Evolutionary conservation across 2,888 invertebrate species (phyloP).

Genomic region (Sussaba pulchella): DNA sequence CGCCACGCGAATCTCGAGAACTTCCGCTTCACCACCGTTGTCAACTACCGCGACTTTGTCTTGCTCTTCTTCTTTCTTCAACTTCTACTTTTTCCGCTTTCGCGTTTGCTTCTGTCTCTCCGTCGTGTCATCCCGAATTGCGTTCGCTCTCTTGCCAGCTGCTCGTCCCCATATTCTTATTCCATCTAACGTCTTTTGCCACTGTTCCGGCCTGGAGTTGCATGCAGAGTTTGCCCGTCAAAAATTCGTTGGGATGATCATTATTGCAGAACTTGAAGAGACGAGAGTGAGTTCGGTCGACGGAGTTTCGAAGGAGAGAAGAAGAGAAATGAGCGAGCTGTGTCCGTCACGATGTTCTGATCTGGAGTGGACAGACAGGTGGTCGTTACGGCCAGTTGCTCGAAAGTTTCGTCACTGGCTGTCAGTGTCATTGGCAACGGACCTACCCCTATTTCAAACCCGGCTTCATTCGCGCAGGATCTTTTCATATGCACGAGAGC

Average conservation of each 20-base stretch:
- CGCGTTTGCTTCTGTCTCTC: constrained; percentile 23
- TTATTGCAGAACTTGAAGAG: constrained; percentile 7
- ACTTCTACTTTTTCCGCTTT: constrained; percentile 22
- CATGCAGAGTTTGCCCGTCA: constrained; percentile 12
- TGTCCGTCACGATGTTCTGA: constrained; percentile 31
- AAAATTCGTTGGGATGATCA: not conserved
- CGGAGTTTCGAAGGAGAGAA: not conserved
- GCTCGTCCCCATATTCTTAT: constrained; percentile 38
- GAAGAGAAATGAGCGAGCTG: not conserved
- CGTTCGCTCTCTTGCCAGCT: constrained; percentile 20
- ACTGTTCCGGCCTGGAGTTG: not conserved
- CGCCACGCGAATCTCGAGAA: constrained; percentile 43
- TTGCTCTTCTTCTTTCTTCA: constrained; percentile 22
- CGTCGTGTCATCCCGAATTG: constrained; percentile 50
- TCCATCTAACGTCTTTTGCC: constrained; percentile 10
- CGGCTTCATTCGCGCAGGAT: constrained; percentile 45
- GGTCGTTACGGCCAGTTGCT: not conserved
- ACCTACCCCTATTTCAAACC: constrained; percentile 1
- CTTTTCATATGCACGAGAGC: constrained; percentile 44
- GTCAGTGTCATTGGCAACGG: constrained; percentile 19
- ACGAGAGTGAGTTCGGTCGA: not conserved
- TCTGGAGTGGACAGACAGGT: constrained; percentile 21
- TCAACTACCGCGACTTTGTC: constrained; percentile 26
- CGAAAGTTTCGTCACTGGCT: constrained; percentile 20
- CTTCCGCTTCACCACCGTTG: constrained; percentile 54